Evolutionary conservation across 2,888 invertebrate genomes (phyloP).

Genomic region (Cryptocheilus praepositus): DNA sequence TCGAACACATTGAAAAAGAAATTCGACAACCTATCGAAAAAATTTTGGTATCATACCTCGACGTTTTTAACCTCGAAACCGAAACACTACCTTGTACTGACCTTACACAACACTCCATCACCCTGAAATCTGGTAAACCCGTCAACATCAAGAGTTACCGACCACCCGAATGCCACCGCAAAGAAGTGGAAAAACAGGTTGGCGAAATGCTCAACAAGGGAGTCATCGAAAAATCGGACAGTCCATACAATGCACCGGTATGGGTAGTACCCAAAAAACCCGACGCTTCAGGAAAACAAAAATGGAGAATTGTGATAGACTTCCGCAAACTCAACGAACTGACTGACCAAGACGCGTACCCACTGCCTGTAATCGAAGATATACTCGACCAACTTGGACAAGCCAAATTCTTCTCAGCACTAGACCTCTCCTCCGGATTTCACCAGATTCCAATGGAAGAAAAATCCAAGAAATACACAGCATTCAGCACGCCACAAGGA

Average conservation of each 20-base stretch:
- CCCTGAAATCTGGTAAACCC: too few relatives aligned
- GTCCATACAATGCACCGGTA: not conserved
- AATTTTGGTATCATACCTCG: too few relatives aligned
- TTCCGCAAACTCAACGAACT: not conserved
- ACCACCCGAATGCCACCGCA: too few relatives aligned
- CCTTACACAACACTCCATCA: too few relatives aligned
- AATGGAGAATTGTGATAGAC: too few relatives aligned
- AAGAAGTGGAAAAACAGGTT: too few relatives aligned
- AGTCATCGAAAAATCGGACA: not conserved
- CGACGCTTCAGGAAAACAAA: not conserved
- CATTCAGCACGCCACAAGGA: conserved; percentile 8
- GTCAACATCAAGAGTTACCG: too few relatives aligned
- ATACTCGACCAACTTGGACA: conserved; percentile 7
- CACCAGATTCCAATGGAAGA: conserved; percentile 1
- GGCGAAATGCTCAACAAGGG: too few relatives aligned
- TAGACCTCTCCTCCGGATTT: not conserved
- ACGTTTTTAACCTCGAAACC: too few relatives aligned
- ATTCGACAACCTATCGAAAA: not conserved
- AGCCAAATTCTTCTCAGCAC: conserved; percentile 1
- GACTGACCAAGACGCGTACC: not conserved
- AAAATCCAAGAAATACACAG: not conserved
- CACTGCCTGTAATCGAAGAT: too few relatives aligned
- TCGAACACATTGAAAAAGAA: not conserved
- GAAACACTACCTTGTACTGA: too few relatives aligned
- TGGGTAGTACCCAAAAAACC: not conserved